Base-by-base conservation (phyloP, 2,797 vertebrate genomes). In the Heliangelus exortis region DNA sequence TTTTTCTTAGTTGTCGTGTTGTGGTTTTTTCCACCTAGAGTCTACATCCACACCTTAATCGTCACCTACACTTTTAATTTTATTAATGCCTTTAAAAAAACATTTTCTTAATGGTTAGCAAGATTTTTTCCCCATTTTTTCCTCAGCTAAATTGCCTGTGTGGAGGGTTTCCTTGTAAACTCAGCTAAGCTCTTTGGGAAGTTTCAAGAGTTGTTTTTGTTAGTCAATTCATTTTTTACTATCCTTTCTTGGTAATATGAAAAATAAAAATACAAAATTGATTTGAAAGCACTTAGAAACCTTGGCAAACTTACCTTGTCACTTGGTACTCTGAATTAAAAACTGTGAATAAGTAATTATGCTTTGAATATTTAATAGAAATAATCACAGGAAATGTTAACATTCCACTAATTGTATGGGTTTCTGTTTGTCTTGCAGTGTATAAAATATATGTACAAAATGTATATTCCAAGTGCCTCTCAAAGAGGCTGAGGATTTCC, bases 401-500 rank as follows among this genome's bases (percentile, higher is more conserved):
- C 1, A 0, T 76, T 72, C 18, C 12, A 6, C 34, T 47, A 34
- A 34, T 10, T 51, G 2, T 41, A 53, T 74, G 7, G 6, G 2
- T 82, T 73, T 88, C 20, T 10, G 10, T 19, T 68, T 79, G 9
- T 68, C n/a, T 88, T 77, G 22, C 1, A 4, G 12, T 31, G 1
- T 31, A 57, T 20, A 45, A 77, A 41, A 41, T 14, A 41, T 14
- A 12, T 31, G 1, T 31, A 57, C 18, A 45, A 77, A 59, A 75
- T 45, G 7, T 16, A 11, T 63, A 48, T 67, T 77, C 31, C 23
- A 23, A 3, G 8, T 1, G 1, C 16, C 29, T 76, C 26, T 69
- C 73, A 53, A 34, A n/a, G 90, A 89, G 63, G 19, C 19, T 58
- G n/a, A 79, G 26, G 29, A 66, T 55, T 81, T 94, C 28, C 43